These are phyloP conservation scores for Sebastes trivittatus DNA, from an alignment of 2,797 vertebrate species.

Conservation along the genomic window DNA sequence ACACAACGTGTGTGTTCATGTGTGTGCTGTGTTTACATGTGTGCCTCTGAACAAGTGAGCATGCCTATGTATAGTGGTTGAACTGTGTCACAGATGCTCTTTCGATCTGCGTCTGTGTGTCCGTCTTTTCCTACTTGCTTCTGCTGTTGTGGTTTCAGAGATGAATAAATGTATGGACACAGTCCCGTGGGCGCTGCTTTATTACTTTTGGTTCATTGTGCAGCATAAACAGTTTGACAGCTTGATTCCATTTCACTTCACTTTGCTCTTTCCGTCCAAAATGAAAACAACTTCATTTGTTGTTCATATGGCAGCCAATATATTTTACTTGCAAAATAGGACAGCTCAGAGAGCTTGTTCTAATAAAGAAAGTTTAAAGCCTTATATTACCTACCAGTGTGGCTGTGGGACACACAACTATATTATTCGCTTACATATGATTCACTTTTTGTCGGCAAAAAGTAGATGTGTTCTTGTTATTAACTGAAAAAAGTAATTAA, in stretches of 20 bases:
- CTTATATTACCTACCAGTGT: background rate
- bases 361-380: constrained; percentile 4
- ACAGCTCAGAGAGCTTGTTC: background rate
- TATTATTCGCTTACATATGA: background rate
- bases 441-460: background rate
- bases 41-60: constrained; percentile 22
- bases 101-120: constrained; percentile 36
- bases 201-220: constrained; percentile 61
- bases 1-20: constrained; percentile 7
- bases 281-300: constrained; percentile 47
- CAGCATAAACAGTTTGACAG: constrained; percentile 56
- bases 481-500: background rate
- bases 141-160: constrained; percentile 42
- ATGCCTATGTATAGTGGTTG: background rate
- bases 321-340: constrained; percentile 4
- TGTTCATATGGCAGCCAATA: constrained; percentile 2
- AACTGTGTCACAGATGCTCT: constrained; percentile 33
- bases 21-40: constrained; percentile 11
- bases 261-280: constrained; percentile 14
- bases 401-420: background rate
- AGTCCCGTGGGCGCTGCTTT: constrained; percentile 38
- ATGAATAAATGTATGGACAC: constrained; percentile 63
- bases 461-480: background rate
- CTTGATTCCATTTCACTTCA: constrained; percentile 49
- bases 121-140: constrained; percentile 26